Evolutionary conservation across 2,888 invertebrate genomes (phyloP).

Genomic region (Diachrysia chrysitis): DNA sequence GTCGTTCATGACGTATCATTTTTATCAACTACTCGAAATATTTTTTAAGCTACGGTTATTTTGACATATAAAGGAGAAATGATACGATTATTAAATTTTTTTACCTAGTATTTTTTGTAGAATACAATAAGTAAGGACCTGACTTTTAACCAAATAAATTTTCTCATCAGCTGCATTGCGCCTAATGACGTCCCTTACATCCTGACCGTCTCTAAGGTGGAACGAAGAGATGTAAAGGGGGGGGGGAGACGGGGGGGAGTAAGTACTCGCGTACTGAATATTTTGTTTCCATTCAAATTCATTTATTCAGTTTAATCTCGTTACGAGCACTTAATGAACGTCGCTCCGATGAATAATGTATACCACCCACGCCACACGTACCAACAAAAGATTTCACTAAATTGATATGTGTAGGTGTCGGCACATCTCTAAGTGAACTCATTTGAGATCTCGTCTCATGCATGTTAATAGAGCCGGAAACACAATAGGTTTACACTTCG

Average conservation of each 20-base stretch:
- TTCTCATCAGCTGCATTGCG: background rate
- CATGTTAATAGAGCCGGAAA: constrained; percentile 18
- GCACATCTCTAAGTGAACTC: constrained; percentile 14
- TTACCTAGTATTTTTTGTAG: too few relatives aligned
- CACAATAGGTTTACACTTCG: constrained; percentile 2
- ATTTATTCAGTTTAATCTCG: constrained; percentile 64
- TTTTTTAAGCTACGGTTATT: background rate
- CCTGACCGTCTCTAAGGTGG: constrained; percentile 9
- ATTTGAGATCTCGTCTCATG: constrained; percentile 19
- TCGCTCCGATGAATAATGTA: constrained; percentile 61
- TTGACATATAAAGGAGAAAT: background rate
- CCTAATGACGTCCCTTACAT: constrained; percentile 3
- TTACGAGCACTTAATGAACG: constrained; percentile 65
- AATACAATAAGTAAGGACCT: too few relatives aligned
- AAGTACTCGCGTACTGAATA: constrained; percentile 26
- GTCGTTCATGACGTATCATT: background rate
- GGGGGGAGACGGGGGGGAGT: background rate
- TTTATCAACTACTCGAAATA: background rate
- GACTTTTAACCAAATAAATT: too few relatives aligned
- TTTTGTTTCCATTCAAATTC: constrained; percentile 61
- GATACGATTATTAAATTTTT: too few relatives aligned
- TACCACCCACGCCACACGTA: constrained; percentile 26
- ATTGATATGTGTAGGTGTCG: constrained; percentile 42
- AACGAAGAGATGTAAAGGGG: background rate
- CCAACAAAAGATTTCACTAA: constrained; percentile 45